Conservation (phyloP, 2,797 vertebrate species). For the Astyanax mexicanus region DNA sequence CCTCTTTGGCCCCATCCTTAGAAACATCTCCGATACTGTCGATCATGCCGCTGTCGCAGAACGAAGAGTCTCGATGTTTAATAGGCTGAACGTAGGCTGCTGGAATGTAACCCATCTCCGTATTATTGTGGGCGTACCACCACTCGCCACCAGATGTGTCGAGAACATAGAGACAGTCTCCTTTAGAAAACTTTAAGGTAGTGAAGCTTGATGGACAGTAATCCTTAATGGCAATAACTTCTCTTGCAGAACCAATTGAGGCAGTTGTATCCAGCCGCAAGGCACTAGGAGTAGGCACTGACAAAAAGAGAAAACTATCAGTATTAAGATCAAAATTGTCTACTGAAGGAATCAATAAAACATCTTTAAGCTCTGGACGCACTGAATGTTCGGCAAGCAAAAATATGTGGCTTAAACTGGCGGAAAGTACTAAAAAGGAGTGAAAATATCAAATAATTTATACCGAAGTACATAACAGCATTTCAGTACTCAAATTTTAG, state of each 20-base stretch:
- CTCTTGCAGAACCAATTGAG: slow-evolving; percentile 87
- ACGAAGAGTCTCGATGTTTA: slow-evolving; percentile 84
- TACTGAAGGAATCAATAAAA: not conserved
- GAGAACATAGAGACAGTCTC: slow-evolving; percentile 92
- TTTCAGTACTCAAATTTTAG: too few species aligned
- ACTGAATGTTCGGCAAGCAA: too few species aligned
- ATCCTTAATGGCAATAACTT: slow-evolving; percentile 95
- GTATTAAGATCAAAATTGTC: not conserved
- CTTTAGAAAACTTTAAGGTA: slow-evolving; percentile 95
- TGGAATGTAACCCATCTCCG: slow-evolving; percentile 97
- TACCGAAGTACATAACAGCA: too few species aligned
- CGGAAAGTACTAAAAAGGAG: too few species aligned
- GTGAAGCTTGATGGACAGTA: slow-evolving; percentile 96
- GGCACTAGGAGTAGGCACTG: slow-evolving; percentile 95
- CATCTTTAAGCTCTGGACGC: too few species aligned
- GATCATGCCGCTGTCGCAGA: slow-evolving; percentile 93
- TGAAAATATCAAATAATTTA: too few species aligned
- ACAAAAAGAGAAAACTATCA: not conserved
- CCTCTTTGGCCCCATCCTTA: slow-evolving; percentile 85
- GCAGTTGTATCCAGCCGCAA: slow-evolving; percentile 86
- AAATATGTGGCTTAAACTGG: too few species aligned
- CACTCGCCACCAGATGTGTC: slow-evolving; percentile 93
- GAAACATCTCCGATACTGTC: slow-evolving; percentile 86
- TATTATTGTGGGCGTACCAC: slow-evolving; percentile 99
- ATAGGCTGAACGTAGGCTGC: slow-evolving; percentile 92